Evolutionary conservation across 1,140 invertebrate species (phyloP).

Genomic region (Radopholus similis): DNA sequence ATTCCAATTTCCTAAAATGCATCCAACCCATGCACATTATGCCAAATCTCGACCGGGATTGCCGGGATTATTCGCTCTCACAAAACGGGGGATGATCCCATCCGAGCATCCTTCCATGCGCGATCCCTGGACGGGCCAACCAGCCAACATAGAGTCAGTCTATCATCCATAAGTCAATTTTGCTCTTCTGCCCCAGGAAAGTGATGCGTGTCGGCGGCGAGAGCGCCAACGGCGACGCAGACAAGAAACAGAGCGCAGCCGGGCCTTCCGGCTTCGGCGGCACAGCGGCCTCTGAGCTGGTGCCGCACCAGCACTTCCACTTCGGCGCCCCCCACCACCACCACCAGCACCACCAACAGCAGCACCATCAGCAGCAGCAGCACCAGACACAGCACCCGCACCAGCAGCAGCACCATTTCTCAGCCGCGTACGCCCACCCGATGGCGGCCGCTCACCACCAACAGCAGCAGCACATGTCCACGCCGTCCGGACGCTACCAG

Average conservation of each 20-base stretch:
- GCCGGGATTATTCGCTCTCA: too few species aligned
- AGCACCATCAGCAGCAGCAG: constrained; percentile 1
- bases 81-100: too few species aligned
- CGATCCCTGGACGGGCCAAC: too few species aligned
- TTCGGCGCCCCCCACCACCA: too few species aligned
- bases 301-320: too few species aligned
- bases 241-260: neutral
- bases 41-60: too few species aligned
- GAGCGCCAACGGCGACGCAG: neutral
- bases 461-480: constrained; percentile 10
- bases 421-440: neutral
- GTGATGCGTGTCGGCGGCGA: neutral
- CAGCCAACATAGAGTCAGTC: neutral
- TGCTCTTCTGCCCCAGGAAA: neutral
- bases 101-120: too few species aligned
- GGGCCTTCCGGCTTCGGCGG: neutral
- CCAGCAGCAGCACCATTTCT: constrained; percentile 4
- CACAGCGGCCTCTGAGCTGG: neutral
- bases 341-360: neutral
- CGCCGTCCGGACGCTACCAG: constrained; percentile 38
- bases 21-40: too few species aligned
- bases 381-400: constrained; percentile 8
- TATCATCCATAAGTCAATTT: neutral
- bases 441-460: neutral
- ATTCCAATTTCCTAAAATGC: too few species aligned